Evolutionary conservation across 2,888 invertebrate species (phyloP).

Genomic region (Altica lythri): DNA sequence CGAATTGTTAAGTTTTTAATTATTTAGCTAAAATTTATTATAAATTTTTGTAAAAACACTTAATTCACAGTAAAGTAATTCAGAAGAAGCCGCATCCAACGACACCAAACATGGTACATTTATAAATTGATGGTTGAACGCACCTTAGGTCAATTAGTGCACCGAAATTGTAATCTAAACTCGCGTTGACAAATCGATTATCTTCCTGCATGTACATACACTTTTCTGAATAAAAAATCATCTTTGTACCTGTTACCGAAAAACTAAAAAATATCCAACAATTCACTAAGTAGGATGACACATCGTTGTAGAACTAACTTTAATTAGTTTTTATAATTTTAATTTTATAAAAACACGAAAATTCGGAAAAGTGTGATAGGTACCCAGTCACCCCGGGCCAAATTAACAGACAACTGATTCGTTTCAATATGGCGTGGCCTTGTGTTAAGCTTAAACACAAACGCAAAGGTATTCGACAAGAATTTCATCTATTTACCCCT

Average conservation of each 20-base stretch:
- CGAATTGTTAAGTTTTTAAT: not conserved
- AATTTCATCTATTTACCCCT: constrained; percentile 28
- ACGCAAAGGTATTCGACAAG: constrained; percentile 34
- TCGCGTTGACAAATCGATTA: constrained; percentile 64
- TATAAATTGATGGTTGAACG: constrained; percentile 50
- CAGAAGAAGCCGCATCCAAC: constrained; percentile 44
- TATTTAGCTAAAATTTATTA: no score
- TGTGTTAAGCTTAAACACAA: constrained; percentile 48
- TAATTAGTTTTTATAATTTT: constrained; percentile 13
- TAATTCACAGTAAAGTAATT: constrained; percentile 5
- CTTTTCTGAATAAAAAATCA: constrained; percentile 39
- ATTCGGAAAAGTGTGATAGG: constrained; percentile 41
- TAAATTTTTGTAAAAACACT: no score
- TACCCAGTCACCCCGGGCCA: constrained; percentile 57
- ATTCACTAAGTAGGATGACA: not conserved
- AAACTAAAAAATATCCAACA: constrained; percentile 14
- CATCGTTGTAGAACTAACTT: not conserved
- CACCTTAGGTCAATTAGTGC: constrained; percentile 62
- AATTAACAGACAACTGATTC: constrained; percentile 65
- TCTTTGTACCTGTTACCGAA: constrained; percentile 19
- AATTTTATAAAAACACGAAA: constrained; percentile 45
- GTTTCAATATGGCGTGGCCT: constrained; percentile 65
- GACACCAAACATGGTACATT: constrained; percentile 56
- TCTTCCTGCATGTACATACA: constrained; percentile 52
- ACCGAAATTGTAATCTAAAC: constrained; percentile 61